Conservation (phyloP, 2,113 vertebrate species). For the Megaceryle maxima region DNA sequence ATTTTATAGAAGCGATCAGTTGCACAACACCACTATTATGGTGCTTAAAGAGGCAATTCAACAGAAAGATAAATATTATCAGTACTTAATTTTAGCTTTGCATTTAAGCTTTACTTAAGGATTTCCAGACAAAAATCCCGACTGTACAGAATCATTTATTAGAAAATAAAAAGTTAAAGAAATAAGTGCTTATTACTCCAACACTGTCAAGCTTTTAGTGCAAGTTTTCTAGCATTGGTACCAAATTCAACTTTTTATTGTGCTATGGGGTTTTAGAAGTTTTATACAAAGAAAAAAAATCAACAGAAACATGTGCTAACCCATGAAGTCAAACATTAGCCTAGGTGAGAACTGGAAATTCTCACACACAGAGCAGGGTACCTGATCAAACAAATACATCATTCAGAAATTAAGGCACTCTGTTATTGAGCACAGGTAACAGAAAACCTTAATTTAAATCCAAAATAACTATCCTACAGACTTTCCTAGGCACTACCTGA, state of each 20-base stretch:
- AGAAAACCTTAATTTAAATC: slow-evolving; percentile 10
- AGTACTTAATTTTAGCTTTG: slow-evolving; percentile 15
- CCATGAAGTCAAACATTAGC: neutral
- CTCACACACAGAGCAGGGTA: neutral
- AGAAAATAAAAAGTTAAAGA: neutral
- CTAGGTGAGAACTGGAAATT: neutral
- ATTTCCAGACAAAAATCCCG: slow-evolving; percentile 23
- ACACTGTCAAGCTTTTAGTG: neutral
- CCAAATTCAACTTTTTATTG: neutral
- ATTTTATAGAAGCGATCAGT: neutral
- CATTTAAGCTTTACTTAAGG: neutral
- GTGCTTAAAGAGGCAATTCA: slow-evolving; percentile 14
- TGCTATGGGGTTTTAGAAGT: neutral
- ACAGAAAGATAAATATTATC: slow-evolving; percentile 57
- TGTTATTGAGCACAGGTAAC: neutral
- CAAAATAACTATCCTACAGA: neutral
- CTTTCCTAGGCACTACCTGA: neutral
- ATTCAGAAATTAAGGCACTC: neutral
- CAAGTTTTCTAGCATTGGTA: neutral
- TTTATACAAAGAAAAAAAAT: neutral
- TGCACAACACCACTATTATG: neutral
- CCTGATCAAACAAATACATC: neutral
- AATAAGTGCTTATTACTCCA: neutral
- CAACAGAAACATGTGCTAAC: neutral
- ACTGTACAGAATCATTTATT: neutral